A percentile compares a stretch with the other conserved stretches of the same genome.
phyloP scores from a whole-genome alignment of 2,888 invertebrate genomes.

The Nomada lathburiana region DNA sequence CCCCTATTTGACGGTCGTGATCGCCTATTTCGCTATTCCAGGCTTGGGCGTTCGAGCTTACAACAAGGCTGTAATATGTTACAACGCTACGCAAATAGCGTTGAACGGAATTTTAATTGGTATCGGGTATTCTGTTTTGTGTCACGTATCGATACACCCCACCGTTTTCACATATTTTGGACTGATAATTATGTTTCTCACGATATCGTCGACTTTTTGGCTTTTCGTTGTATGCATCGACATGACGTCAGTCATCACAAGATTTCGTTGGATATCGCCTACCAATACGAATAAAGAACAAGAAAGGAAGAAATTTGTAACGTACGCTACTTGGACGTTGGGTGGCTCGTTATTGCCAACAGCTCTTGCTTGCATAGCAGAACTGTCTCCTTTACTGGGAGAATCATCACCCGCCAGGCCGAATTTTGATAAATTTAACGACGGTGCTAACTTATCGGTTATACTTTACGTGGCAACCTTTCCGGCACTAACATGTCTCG shows the following conservation, averaged over 20 bases:
- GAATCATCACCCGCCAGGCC: slow-evolving; percentile 71
- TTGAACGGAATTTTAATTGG: slow-evolving; percentile 68
- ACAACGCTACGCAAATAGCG: slow-evolving; percentile 70
- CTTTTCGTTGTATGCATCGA: slow-evolving; percentile 79
- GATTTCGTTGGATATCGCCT: slow-evolving; percentile 75
- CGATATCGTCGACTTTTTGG: slow-evolving; percentile 75
- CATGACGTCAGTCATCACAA: slow-evolving; percentile 77
- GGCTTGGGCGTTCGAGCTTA: slow-evolving; percentile 72
- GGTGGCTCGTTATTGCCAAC: slow-evolving; percentile 62
- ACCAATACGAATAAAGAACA: slow-evolving; percentile 19
- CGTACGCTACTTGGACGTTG: slow-evolving; percentile 60
- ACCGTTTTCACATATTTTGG: slow-evolving; percentile 66
- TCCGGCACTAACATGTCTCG: slow-evolving; percentile 66
- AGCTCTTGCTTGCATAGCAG: slow-evolving; percentile 68
- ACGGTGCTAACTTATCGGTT: slow-evolving; percentile 38
- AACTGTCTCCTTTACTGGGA: slow-evolving; percentile 71
- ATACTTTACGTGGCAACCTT: slow-evolving; percentile 58
- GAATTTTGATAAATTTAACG: slow-evolving; percentile 64
- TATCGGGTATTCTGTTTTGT: slow-evolving; percentile 71
- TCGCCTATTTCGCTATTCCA: slow-evolving; percentile 68
- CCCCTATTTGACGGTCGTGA: slow-evolving; percentile 72
- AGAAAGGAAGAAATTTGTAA: slow-evolving; percentile 70
- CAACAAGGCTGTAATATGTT: slow-evolving; percentile 74
- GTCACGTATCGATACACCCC: slow-evolving; percentile 63
- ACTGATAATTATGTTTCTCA: slow-evolving; percentile 72